Evolutionary conservation across 2,113 vertebrate species (phyloP).

Genomic region (Redunca redunca): DNA sequence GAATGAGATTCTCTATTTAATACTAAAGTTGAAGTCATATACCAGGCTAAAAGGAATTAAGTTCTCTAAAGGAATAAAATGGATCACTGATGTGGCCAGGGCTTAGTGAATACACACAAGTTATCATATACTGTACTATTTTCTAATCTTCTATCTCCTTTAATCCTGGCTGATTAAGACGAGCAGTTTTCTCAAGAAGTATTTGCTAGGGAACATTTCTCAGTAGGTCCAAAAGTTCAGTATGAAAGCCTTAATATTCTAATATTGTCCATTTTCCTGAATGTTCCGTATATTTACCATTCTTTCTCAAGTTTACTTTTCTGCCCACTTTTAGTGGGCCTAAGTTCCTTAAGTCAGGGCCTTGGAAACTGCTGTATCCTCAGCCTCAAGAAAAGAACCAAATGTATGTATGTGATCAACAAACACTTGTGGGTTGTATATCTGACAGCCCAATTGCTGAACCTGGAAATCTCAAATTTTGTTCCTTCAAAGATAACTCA

Average conservation of each 20-base stretch:
- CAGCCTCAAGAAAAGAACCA: not conserved
- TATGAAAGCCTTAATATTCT: not conserved
- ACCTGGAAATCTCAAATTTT: not conserved
- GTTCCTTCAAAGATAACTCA: not conserved
- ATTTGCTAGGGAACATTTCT: slow-evolving; percentile 5
- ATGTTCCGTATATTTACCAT: not conserved
- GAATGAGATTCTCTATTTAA: not conserved
- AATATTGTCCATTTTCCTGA: not conserved
- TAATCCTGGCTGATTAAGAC: not conserved
- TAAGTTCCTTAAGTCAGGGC: not conserved
- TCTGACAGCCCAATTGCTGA: not conserved
- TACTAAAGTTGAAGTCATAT: not conserved
- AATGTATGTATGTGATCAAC: not conserved
- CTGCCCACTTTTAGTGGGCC: not conserved
- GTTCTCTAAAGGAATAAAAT: not conserved
- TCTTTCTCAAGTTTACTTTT: not conserved
- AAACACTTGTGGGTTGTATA: not conserved
- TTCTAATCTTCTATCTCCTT: not conserved
- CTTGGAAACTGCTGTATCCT: not conserved
- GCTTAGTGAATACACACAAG: not conserved
- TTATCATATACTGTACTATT: not conserved
- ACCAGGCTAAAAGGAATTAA: not conserved
- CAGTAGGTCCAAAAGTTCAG: not conserved
- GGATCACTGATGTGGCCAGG: not conserved
- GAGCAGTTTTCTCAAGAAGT: not conserved